Evolutionary conservation across 2,888 invertebrate genomes (phyloP).

Genomic region (Harpagoxenus sublaevis): DNA sequence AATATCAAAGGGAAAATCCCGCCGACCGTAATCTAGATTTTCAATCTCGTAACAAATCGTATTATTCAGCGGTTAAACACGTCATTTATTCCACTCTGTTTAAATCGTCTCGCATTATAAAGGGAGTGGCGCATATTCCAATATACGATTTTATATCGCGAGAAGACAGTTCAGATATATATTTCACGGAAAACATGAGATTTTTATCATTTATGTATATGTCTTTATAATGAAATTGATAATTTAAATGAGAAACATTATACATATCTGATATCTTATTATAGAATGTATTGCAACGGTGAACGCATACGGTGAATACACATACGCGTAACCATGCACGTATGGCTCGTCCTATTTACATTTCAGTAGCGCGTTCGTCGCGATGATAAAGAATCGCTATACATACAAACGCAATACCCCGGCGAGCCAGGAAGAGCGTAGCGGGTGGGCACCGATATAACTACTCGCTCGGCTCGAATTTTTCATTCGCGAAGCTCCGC

Average conservation of each 20-base stretch:
- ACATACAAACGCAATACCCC: constrained; percentile 30
- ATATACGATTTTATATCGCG: not conserved
- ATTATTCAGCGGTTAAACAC: constrained; percentile 42
- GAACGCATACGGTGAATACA: not conserved
- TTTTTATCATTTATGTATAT: not conserved
- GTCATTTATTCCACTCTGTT: constrained; percentile 37
- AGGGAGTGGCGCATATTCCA: not conserved
- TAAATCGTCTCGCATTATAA: constrained; percentile 24
- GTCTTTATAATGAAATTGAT: constrained; percentile 19
- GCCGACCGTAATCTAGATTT: constrained; percentile 42
- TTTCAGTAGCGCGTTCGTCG: constrained; percentile 29
- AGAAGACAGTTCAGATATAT: constrained; percentile 4
- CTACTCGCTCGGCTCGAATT: constrained; percentile 49
- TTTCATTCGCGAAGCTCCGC: constrained; percentile 53
- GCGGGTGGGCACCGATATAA: constrained; percentile 32
- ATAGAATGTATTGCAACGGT: not conserved
- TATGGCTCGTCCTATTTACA: constrained; percentile 15
- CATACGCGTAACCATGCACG: not conserved
- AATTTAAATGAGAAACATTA: not conserved
- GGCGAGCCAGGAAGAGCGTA: not conserved
- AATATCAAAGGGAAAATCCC: constrained; percentile 48
- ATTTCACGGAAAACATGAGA: not conserved
- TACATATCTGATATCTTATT: not conserved
- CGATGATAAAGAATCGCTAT: constrained; percentile 43
- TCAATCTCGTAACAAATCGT: constrained; percentile 48